Conservation (phyloP, 1,140 invertebrate genomes). For the Steinernema feltiae region DNA sequence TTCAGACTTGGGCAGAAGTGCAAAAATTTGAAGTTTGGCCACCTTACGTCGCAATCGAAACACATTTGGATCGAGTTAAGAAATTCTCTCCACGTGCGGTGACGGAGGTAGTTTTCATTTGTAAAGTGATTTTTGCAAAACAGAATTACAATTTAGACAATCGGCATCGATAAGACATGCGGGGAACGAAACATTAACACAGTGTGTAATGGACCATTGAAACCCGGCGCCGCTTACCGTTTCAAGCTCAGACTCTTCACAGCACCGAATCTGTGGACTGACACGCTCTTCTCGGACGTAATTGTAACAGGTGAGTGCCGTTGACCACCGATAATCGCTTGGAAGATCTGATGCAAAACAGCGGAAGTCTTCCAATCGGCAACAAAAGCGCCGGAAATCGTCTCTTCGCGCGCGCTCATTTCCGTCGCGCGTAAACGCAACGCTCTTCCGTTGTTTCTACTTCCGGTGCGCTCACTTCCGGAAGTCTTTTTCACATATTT, state of each 20-base stretch:
- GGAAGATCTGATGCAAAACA: too few species aligned
- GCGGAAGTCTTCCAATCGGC: background rate
- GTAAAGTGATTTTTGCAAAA: too few species aligned
- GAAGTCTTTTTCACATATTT: conserved; percentile 3
- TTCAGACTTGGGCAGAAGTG: conserved; percentile 50
- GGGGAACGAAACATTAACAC: conserved; percentile 23
- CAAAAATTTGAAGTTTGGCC: conserved; percentile 52
- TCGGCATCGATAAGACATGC: conserved; percentile 44
- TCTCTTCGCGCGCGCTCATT: background rate
- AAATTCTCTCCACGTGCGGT: conserved; percentile 28
- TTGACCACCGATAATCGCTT: too few species aligned
- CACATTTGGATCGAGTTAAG: conserved; percentile 26
- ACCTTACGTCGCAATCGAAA: conserved; percentile 45
- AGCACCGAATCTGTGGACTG: conserved; percentile 47
- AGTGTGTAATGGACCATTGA: conserved; percentile 53
- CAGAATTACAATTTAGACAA: conserved; percentile 24
- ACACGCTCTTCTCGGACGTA: conserved; percentile 45
- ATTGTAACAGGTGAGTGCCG: conserved; percentile 47
- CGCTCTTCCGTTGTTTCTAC: background rate
- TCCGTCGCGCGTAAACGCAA: conserved; percentile 9
- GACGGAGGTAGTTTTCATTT: conserved; percentile 31
- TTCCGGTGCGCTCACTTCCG: background rate
- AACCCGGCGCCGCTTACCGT: conserved; percentile 44
- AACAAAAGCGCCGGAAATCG: background rate
- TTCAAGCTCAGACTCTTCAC: conserved; percentile 51